Base-by-base conservation (phyloP, 2,888 invertebrate species). In the Thecocarcelia acutangulata region DNA sequence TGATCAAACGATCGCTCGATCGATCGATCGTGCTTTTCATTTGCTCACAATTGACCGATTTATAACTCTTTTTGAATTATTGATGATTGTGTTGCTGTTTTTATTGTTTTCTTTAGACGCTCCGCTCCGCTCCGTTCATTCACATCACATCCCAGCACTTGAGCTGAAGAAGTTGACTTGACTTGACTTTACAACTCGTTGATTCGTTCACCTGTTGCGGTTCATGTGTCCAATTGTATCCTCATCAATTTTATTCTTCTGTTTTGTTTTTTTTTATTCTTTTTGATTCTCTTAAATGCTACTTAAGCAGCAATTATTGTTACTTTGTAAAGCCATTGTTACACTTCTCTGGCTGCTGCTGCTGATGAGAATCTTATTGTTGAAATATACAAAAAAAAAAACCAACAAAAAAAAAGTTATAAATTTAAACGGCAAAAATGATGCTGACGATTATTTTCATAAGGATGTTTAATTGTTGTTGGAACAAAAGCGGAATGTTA, bases 231-330 rank as follows among this genome's bases (percentile, higher is more conserved):
- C 80, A 80, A 72, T 76, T 80, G 70, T 72, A 72, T 74, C 40
- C 54, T 69, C 80, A 61, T 64, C 69, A 75, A 58, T 9, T 58
- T 70, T 64, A 48, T 66, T 64, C 17, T 61, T 21, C 2, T 33
- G 12, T 59, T 74, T 2, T 21, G n/a, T n/a, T 21, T 19, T 21
- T 64, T 13, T 12, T 12, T 42, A 2, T 44, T 19, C 40, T 0
- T 58, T 21, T 19, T 69, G 42, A 61, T 52, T 28, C 15, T 74
- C 69, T 70, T 74, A 82, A 82, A 74, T 82, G 78, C 77, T 78
- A 82, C 74, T 82, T 75, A 82, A 82, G 74, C 77, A 78, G 82
- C 82, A 78, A 74, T 74, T 74, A 74, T 82, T 74, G 64, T 74
- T 78, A 56, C 46, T 82, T 73, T 81, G 64, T 64, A 64, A 74